These are phyloP conservation scores for Sinonovacula constricta DNA, from an alignment of 1,140 invertebrate genomes.

Conservation along the genomic window DNA sequence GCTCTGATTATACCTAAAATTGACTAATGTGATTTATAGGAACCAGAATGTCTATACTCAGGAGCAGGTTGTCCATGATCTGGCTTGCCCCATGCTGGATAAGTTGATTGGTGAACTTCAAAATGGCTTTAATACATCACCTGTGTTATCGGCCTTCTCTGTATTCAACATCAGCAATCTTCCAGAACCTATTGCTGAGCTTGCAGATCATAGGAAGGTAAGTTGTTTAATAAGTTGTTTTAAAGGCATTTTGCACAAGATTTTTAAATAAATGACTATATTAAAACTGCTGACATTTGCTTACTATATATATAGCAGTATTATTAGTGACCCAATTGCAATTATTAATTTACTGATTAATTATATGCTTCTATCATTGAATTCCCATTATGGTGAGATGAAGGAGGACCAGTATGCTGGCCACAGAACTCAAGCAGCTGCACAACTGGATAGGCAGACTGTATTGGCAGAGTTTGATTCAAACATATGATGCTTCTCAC, in stretches of 20 bases:
- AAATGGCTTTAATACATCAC: slow-evolving; percentile 13
- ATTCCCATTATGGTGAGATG: not conserved
- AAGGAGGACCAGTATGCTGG: not conserved
- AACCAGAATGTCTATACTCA: slow-evolving; percentile 15
- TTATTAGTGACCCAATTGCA: not conserved
- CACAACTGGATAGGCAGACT: not conserved
- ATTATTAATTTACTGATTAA: not conserved
- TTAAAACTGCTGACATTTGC: not conserved
- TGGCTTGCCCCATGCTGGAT: slow-evolving; percentile 15
- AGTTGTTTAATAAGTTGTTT: not conserved
- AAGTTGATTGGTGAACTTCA: slow-evolving; percentile 11
- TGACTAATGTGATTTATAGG: not conserved
- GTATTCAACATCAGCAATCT: slow-evolving; percentile 12
- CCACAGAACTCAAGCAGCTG: not conserved
- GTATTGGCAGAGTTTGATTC: not conserved
- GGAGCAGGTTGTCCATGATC: slow-evolving; percentile 1
- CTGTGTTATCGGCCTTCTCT: slow-evolving; percentile 15
- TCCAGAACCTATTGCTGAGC: not conserved
- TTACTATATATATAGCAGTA: not conserved
- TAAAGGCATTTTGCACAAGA: not conserved
- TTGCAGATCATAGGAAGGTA: not conserved
- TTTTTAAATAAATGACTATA: not conserved
- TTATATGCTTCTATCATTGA: not conserved
- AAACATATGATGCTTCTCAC: not conserved
- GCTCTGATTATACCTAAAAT: not conserved